Conservation (phyloP, 1,140 invertebrate species). For the Musca vetustissima region DNA sequence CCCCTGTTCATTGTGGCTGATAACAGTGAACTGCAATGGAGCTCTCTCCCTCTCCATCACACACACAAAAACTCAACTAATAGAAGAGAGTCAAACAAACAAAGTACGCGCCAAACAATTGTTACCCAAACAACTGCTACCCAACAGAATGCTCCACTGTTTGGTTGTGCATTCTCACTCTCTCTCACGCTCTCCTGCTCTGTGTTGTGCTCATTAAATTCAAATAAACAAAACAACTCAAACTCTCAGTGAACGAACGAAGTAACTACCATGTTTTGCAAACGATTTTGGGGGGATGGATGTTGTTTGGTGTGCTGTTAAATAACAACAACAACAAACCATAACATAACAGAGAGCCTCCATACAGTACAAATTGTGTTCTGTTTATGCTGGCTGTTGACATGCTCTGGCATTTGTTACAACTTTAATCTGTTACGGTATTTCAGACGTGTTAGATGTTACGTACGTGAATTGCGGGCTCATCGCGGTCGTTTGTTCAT, state of each 20-base stretch:
- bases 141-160: no score
- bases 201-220: conserved; percentile 11
- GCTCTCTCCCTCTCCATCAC: no score
- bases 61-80: no score
- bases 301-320: neutral
- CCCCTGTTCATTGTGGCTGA: no score
- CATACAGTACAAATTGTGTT: no score
- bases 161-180: no score
- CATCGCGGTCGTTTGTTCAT: neutral
- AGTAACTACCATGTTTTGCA: conserved; percentile 8
- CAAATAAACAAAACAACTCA: conserved; percentile 4
- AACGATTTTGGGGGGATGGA: no score
- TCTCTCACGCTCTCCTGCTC: neutral
- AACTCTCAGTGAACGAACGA: no score
- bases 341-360: neutral
- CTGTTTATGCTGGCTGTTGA: neutral
- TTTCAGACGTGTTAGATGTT: conserved; percentile 6
- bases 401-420: neutral
- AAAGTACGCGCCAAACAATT: no score
- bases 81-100: no score
- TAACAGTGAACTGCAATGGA: no score
- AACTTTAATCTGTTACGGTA: conserved; percentile 17
- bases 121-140: no score
- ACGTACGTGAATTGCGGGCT: neutral
- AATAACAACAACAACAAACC: neutral